Evolutionary conservation across 92 coral and sea anemone species (phyloP), one percentile per base, ranked within the genome.

Genomic region (Meandrina meandrites): DNA sequence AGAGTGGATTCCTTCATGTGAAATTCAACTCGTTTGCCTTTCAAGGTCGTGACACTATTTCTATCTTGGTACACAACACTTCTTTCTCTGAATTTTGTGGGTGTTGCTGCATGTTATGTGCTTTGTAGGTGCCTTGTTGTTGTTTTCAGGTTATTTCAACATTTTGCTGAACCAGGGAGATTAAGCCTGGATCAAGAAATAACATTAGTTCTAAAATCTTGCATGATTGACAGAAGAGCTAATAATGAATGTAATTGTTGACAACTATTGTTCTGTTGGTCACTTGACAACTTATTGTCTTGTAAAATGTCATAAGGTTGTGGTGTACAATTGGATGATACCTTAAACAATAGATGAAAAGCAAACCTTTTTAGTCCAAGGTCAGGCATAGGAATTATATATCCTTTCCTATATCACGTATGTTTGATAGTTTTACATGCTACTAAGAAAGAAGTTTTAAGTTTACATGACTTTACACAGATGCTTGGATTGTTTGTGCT

Each of bases 31-130:
- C 88, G 36, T 47, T 24, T 81, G 60, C 31, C 22, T 81, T 45
- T 11, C 71, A 35, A 78, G 91, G 93, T 90, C 93, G 83, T 87
- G 93, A 87, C 93, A 82, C 75, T 79, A 57, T 62, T 74, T 82
- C 78, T 82, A 22, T 77, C 82, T 58, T 14, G 45, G 84, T 34
- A 74, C 35, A 70, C 51, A 87, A 57, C 83, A 82, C 74, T 34
- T 81, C 76, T 58, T 72, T 35, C 76, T 57, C 53, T 62, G 75
- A 76, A 58, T 40, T 24, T 85, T 18, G 1, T 30, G 37, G 16
- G 62, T 85, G 76, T 47, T 28, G 5, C 22, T 64, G 24, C 11
- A 9, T 21, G 64, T 77, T 77, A 48, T 47, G 22, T 53, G 57
- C 22, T 78, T 42, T 62, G 14, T 15, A 2, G 58, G 42, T 27